Conservation (phyloP, 2,888 invertebrate species). For the Hydroisotoma schaefferi region DNA sequence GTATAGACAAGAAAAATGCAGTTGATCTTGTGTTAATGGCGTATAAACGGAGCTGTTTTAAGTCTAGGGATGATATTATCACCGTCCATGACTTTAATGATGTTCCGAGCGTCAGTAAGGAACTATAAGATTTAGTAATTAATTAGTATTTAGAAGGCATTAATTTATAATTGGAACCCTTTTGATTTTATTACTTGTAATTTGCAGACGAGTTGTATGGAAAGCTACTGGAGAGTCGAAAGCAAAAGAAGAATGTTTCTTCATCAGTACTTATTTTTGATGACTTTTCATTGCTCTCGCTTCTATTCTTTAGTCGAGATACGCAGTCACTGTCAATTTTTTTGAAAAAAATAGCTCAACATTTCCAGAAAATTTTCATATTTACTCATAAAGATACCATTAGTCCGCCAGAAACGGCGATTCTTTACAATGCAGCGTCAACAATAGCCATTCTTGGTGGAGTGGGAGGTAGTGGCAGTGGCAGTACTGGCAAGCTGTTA, state of each 20-base stretch:
- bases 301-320: conserved; percentile 15
- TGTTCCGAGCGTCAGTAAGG: conserved; percentile 18
- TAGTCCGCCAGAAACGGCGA: conserved; percentile 19
- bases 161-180: too few relatives aligned
- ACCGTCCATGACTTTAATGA: conserved; percentile 19
- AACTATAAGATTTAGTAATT: neutral
- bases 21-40: conserved; percentile 24
- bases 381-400: conserved; percentile 26
- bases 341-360: conserved; percentile 6
- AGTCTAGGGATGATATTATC: neutral
- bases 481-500: conserved; percentile 10
- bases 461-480: neutral
- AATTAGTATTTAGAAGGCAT: neutral
- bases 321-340: conserved; percentile 7
- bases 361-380: conserved; percentile 23
- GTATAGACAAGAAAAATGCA: conserved; percentile 5
- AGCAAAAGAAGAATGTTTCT: conserved; percentile 9
- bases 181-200: neutral
- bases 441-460: conserved; percentile 22
- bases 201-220: conserved; percentile 19
- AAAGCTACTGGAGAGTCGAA: conserved; percentile 1
- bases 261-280: conserved; percentile 36
- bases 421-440: conserved; percentile 20
- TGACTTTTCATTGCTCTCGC: conserved; percentile 35
- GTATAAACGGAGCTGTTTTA: conserved; percentile 7